Base-by-base conservation (phyloP, 2,797 vertebrate genomes). In the Lepus townsendii region DNA sequence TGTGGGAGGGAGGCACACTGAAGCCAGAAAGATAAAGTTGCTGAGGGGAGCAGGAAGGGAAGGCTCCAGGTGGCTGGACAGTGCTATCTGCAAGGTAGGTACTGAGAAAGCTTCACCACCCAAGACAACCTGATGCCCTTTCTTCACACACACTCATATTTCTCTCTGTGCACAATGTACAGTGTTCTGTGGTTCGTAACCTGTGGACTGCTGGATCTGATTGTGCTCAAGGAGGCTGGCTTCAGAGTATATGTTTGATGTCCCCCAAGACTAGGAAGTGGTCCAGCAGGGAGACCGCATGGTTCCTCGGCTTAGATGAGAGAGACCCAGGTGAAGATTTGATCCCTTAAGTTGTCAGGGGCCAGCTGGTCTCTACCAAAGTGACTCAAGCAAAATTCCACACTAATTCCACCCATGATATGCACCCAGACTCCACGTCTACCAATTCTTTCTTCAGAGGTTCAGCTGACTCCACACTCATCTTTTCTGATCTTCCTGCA, bases 401-500 rank as follows among this genome's bases (percentile, higher is more conserved):
- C 17, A 5, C 27, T 32, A 7, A 24, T 12, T 35, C 30, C 27
- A 32, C 24, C 72, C n/a, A 27, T 3, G 3, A 27, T 47, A 47
- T 19, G 9, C 19, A 72, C 50, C 32, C 60, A 62, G 68, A 47
- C 8, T 32, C 69, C 54, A 79, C 27, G 47, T 47, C 52, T 27
- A 73, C 63, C 52, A 63, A 1, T 79, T 72, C 89, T 75, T 73
- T 63, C 76, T 30, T 82, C 63, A 9, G 69, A 72, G 60, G 52
- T 17, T 66, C 57, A 42, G 30, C 2, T 73, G 79, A 93, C 69
- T 77, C 38, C 42, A 22, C 20, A 7, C 60, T 87, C 62, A 17
- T 88, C 62, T 82, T 88, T 50, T 20, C 54, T 62, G 20, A 8
- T 71, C 92, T 85, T 95, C 82, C 82, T 90, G 90, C 87, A 91